These are phyloP conservation scores for Eupsilia transversa DNA, from an alignment of 2,888 invertebrate species.

Conservation along the genomic window DNA sequence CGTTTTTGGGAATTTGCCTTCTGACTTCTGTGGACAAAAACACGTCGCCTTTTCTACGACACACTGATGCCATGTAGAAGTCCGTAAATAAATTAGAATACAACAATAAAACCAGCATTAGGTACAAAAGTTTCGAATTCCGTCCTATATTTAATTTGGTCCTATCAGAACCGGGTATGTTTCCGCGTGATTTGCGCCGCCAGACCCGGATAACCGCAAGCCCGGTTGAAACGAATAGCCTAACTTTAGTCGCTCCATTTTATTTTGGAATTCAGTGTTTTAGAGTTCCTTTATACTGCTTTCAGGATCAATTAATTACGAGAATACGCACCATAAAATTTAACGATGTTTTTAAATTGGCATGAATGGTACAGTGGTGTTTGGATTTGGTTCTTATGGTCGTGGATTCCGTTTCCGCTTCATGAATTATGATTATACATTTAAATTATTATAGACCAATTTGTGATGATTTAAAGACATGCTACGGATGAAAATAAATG, in stretches of 20 bases:
- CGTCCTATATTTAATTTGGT: conserved; percentile 63
- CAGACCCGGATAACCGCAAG: conserved; percentile 60
- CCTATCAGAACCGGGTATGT: conserved; percentile 54
- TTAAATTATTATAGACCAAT: background rate
- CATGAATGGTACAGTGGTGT: conserved; percentile 1
- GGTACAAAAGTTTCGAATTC: conserved; percentile 44
- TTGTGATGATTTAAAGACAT: background rate
- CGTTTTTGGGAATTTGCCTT: background rate
- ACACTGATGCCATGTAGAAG: background rate
- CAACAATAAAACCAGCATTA: background rate
- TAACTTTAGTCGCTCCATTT: conserved; percentile 56
- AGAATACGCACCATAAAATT: conserved; percentile 60
- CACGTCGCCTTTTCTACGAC: no score
- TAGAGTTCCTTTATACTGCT: conserved; percentile 46
- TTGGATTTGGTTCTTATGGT: conserved; percentile 1
- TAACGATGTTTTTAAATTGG: conserved; percentile 50
- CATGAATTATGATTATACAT: background rate
- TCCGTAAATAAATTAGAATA: background rate
- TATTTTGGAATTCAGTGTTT: conserved; percentile 58
- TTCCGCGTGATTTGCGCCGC: conserved; percentile 64
- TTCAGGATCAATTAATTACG: conserved; percentile 59
- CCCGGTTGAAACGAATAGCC: conserved; percentile 63
- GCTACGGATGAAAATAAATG: background rate
- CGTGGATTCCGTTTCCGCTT: background rate
- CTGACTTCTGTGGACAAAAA: no score